Base-by-base conservation (phyloP, 2,797 vertebrate genomes). In the Smutsia gigantea region DNA sequence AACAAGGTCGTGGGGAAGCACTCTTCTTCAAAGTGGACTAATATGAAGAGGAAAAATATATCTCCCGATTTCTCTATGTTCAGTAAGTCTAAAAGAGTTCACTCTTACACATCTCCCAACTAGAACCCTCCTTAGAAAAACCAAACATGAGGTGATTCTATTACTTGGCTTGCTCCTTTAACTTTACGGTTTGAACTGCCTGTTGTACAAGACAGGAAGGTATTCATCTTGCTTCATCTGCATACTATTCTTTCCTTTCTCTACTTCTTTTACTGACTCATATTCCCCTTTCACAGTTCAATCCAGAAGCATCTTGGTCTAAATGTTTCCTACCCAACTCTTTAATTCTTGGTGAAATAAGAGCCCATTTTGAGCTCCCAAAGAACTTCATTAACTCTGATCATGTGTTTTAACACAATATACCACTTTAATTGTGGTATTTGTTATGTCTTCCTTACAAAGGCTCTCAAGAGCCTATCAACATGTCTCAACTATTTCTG, bases 341-440 rank as follows among this genome's bases (percentile, higher is more conserved):
- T 29, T 71, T 71, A 51, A 86, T 64, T 89, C 66, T 79, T 81
- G 14, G 49, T 96, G 46, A 96, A 92, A 46, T 69, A 79, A 83
- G 25, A 75, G 53, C 21, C 42, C 21, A 95, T 42, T 39, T 81
- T 71, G n/a, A 66, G 46, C 27, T 87, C 74, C 42, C 49, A 81
- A 72, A 87, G 46, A 95, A 94, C 12, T 81, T n/a, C 53, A 46
- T 74, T 82, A 92, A 92, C 63, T 39, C 59, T 87, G 87, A 90
- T 19, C 51, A 74, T 55, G 19, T 72, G 31, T 64, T 93, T 85
- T 61, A 88, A 93, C 1, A 93, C 23, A 90, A 91, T 23, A 72
- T 51, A 83, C 19, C n/a, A 59, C 29, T 96, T 21, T 46, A 88
- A 85, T 87, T 8, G 78, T 53, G 37, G 92, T 53, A 79, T 90